Conservation (phyloP, 2,113 vertebrate genomes). For the Pseudonaja textilis region DNA sequence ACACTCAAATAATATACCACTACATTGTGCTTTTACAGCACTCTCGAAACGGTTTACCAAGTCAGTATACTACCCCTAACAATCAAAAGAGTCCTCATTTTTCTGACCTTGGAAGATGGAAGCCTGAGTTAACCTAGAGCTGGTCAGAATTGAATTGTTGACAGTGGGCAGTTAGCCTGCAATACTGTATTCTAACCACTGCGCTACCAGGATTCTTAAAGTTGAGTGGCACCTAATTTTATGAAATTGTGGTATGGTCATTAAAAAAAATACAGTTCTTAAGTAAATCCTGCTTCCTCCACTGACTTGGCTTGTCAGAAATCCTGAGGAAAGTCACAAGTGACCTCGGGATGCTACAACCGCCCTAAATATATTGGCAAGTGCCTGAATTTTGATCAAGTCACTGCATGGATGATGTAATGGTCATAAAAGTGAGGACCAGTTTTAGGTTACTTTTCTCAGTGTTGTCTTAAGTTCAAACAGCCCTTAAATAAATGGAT, state of each 20-base stretch:
- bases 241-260: not conserved
- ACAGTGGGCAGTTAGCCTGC: no score
- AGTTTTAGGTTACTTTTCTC: not conserved
- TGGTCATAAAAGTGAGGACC: not conserved
- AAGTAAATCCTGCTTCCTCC: not conserved
- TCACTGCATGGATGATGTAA: not conserved
- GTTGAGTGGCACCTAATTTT: not conserved
- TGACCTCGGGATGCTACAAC: not conserved
- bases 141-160: no score
- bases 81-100: no score
- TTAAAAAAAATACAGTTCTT: not conserved
- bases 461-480: not conserved
- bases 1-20: not conserved
- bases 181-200: no score
- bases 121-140: no score
- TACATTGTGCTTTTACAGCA: no score
- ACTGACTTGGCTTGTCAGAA: not conserved
- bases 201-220: not conserved
- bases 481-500: not conserved
- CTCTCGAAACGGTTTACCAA: no score
- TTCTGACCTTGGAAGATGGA: no score
- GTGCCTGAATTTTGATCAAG: not conserved
- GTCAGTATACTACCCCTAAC: no score
- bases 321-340: not conserved
- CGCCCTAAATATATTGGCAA: not conserved